Conservation (phyloP, 2,113 vertebrate genomes). For the Odocoileus virginianus region DNA sequence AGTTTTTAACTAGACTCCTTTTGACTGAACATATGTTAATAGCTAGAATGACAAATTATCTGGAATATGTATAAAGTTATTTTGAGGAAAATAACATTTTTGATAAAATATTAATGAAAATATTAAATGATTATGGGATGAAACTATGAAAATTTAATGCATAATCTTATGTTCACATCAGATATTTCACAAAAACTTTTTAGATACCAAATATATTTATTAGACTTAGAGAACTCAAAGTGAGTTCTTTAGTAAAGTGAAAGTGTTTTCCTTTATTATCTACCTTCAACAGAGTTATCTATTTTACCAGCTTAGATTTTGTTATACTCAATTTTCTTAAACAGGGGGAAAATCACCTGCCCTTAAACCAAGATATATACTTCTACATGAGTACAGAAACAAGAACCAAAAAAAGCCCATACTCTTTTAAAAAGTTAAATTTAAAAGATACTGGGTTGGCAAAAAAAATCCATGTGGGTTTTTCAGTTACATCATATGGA, state of each 20-base stretch:
- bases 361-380: background rate
- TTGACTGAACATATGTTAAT: conserved; percentile 16
- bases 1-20: conserved; percentile 22
- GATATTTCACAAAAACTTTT: conserved; percentile 23
- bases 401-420: background rate
- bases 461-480: background rate
- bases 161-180: background rate
- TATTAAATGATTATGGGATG: background rate
- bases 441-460: background rate
- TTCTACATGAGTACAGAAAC: background rate
- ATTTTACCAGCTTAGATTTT: background rate
- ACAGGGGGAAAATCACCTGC: background rate
- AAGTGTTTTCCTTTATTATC: background rate
- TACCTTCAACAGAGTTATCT: background rate
- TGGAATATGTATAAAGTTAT: conserved; percentile 13
- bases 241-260: background rate
- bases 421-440: background rate
- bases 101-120: conserved; percentile 23
- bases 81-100: conserved; percentile 24
- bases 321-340: conserved; percentile 2
- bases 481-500: background rate
- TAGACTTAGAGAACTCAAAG: background rate
- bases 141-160: background rate
- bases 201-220: conserved; percentile 7
- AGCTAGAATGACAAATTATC: background rate